Evolutionary conservation across 1,140 invertebrate species (phyloP), one percentile per base, ranked within the genome.

Genomic region (Euura lappo): DNA sequence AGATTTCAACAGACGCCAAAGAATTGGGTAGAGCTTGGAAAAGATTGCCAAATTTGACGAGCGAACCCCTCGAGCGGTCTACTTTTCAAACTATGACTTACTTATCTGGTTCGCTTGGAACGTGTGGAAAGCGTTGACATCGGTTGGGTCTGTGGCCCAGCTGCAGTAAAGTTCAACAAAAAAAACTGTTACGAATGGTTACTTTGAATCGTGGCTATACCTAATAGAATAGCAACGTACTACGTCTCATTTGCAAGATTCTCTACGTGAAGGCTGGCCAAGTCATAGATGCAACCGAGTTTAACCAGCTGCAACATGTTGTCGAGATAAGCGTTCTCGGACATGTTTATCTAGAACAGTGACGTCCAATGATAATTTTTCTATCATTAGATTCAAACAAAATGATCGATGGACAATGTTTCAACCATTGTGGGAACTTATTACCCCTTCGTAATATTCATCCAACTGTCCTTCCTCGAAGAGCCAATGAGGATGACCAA

Each of bases 401-500:
- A 28, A 28, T 28, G 28, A 28, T 28, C 28, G 1, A 28, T 28
- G 28, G 28, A 28, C 28, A 28, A 28, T 0, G 28, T 28, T 28
- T 28, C 28, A 28, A 5, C 6, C 2, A 60, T 60, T 45, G 13
- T 1, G 28, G 28, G 28, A 64, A 6, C 72, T 42, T 72, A 84
- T 86, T 81, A 94, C 91, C 70, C 91, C 91, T 73, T 88, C 77
- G 77, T 95, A 94, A 82, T 92, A 91, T 45, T 89, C 81, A 72
- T 94, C 90, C 10, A 96, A 79, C 60, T 87, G 84, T 0, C 88
- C 88, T 7, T 89, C 85, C 71, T 93, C 87, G n/a, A 91, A 87
- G 0, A 97, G 88, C 93, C 95, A 97, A 13, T 94, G 89, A 0
- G 95, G 95, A 81, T 93, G 94, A 0, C 94, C 95, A 74, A 96